phyloP scores from a whole-genome alignment of 2,888 invertebrate species.

The Rhodophaea formosa region DNA sequence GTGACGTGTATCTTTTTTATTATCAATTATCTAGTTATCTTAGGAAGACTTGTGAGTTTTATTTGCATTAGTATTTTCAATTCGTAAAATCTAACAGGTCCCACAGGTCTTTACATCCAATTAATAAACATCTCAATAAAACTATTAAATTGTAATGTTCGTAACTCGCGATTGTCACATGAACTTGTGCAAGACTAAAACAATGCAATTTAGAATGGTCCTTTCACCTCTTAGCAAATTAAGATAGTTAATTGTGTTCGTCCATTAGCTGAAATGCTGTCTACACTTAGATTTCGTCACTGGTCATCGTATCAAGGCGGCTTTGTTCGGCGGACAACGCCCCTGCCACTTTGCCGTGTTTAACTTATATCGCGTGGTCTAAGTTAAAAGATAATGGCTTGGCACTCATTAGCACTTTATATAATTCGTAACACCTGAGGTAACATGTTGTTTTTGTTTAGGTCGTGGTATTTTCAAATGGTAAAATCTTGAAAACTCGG shows the following conservation, averaged over 20 bases:
- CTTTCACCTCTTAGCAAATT: conserved; percentile 15
- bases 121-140: too few relatives aligned
- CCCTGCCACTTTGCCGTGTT: conserved; percentile 52
- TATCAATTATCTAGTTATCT: too few relatives aligned
- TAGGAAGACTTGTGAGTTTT: too few relatives aligned
- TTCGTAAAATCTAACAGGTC: too few relatives aligned
- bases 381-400: conserved; percentile 36
- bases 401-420: neutral
- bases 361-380: conserved; percentile 45
- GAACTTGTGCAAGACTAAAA: conserved; percentile 27
- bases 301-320: conserved; percentile 65
- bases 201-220: conserved; percentile 6
- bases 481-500: too few relatives aligned
- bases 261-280: conserved; percentile 49
- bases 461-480: too few relatives aligned
- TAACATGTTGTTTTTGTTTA: too few relatives aligned
- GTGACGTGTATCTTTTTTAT: too few relatives aligned
- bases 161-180: neutral
- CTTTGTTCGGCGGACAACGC: conserved; percentile 75
- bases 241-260: conserved; percentile 10
- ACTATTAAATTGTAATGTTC: too few relatives aligned
- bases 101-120: too few relatives aligned
- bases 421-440: too few relatives aligned
- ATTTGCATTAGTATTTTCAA: too few relatives aligned
- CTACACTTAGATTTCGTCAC: conserved; percentile 64